phyloP scores from a whole-genome alignment of 1,140 invertebrate species.

The Cheumatopsyche charites region DNA sequence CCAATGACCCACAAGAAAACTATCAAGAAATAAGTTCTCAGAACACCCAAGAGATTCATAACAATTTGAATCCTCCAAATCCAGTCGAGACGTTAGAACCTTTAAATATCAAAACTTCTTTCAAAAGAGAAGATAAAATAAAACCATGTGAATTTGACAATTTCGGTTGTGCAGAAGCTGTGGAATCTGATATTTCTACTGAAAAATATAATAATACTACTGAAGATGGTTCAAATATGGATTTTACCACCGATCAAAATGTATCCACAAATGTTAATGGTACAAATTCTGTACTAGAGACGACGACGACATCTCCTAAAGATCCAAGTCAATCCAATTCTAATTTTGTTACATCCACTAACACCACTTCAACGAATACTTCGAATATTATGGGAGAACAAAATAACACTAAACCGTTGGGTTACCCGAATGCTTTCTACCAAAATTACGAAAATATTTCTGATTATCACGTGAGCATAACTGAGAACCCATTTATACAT shows the following conservation, averaged over 20 bases:
- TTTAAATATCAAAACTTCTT: slow-evolving; percentile 2
- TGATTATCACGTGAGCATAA: slow-evolving; percentile 42
- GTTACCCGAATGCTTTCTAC: slow-evolving; percentile 42
- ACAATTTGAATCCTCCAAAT: slow-evolving; percentile 28
- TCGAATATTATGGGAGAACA: neutral
- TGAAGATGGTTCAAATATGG: neutral
- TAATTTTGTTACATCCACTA: neutral
- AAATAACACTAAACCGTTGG: neutral
- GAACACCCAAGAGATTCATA: slow-evolving; percentile 36
- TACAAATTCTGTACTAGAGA: neutral
- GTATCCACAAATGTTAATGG: neutral
- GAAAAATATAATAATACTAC: neutral
- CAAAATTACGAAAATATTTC: slow-evolving; percentile 36
- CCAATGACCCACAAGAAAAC: slow-evolving; percentile 37
- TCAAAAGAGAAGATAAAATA: slow-evolving; percentile 18
- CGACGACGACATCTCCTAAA: neutral
- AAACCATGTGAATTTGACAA: neutral
- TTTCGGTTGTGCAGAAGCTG: slow-evolving; percentile 16
- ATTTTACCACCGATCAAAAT: neutral
- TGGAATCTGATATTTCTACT: slow-evolving; percentile 23
- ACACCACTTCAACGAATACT: neutral
- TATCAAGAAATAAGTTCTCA: slow-evolving; percentile 37
- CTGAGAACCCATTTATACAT: slow-evolving; percentile 36
- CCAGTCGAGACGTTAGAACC: slow-evolving; percentile 13
- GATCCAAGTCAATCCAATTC: neutral